Percentiles rank a stretch among this genome's conserved stretches.
Evolutionary conservation across 2,888 invertebrate species (phyloP).

Genomic region (Dyspetes luteomarginatus): DNA sequence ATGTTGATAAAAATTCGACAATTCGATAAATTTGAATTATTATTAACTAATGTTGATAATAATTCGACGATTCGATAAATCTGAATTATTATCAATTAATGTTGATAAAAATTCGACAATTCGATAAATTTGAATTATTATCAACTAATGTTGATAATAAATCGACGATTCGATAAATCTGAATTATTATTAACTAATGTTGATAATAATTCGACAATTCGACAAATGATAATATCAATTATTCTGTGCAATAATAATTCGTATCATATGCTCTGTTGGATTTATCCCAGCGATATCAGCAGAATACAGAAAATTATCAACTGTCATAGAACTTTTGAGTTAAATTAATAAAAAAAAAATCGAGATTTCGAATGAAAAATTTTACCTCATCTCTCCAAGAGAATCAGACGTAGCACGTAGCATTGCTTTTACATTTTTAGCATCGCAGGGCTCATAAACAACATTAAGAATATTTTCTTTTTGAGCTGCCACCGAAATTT

Average conservation of each 20-base stretch:
- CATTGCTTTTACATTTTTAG: constrained; percentile 66
- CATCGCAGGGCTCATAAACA: constrained; percentile 72
- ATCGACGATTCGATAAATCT: not conserved
- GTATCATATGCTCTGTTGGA: too few species aligned
- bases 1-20: not conserved
- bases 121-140: too few species aligned
- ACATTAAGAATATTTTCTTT: constrained; percentile 65
- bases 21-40: too few species aligned
- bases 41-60: not conserved
- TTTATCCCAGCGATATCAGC: not conserved
- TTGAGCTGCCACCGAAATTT: constrained; percentile 59
- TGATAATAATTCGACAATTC: not conserved
- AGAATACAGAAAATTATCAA: not conserved
- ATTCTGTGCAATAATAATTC: too few species aligned
- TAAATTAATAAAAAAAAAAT: not conserved
- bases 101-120: not conserved
- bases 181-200: too few species aligned
- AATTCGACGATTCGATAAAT: not conserved
- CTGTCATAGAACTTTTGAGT: not conserved
- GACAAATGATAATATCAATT: not conserved
- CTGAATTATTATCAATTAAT: not conserved
- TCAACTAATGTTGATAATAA: not conserved
- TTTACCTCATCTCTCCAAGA: constrained; percentile 74
- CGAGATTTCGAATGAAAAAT: too few species aligned
- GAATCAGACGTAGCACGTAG: constrained; percentile 69